Conservation (phyloP, 2,113 vertebrate species). For the Platycercus adscitus region DNA sequence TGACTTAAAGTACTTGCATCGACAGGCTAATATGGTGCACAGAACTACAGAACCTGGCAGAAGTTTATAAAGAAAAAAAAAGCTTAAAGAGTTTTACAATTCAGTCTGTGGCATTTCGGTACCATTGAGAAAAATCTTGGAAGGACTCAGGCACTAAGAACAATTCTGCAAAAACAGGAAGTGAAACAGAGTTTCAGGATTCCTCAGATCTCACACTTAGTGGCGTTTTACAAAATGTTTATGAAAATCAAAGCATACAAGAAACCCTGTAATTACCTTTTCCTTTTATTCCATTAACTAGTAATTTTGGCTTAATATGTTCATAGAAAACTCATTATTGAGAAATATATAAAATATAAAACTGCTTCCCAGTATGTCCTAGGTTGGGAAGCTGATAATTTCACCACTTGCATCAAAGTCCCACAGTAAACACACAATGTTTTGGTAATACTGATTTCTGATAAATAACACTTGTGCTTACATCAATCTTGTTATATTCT, state of each 20-base stretch:
- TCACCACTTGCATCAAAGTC: background rate
- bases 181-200: background rate
- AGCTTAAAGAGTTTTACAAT: background rate
- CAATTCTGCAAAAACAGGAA: background rate
- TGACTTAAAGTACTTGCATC: background rate
- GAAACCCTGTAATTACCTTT: background rate
- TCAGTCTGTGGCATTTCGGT: background rate
- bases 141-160: background rate
- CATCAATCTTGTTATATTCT: background rate
- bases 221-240: background rate
- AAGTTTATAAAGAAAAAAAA: background rate
- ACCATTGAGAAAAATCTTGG: background rate
- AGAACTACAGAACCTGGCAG: background rate
- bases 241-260: background rate
- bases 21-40: background rate
- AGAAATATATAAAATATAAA: background rate
- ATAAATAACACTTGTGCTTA: background rate
- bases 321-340: fast-evolving
- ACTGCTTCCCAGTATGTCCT: background rate
- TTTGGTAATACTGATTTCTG: background rate
- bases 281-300: background rate
- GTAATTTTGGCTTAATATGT: background rate
- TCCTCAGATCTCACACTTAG: background rate
- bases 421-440: background rate
- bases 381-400: background rate